Evolutionary conservation across 2,888 invertebrate species (phyloP).

Genomic region (Morpho achilles): DNA sequence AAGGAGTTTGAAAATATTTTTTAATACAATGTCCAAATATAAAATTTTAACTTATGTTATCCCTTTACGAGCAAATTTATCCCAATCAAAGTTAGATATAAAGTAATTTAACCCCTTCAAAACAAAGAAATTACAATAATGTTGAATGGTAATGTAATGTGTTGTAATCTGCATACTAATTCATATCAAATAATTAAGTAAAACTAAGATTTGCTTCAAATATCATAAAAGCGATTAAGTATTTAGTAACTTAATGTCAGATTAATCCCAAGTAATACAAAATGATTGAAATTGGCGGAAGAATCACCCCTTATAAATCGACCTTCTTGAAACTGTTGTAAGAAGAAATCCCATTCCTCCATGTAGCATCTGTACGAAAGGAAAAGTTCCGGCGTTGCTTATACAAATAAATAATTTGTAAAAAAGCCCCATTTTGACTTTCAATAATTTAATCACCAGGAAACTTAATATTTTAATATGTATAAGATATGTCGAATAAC

Average conservation of each 20-base stretch:
- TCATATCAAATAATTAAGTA: neutral
- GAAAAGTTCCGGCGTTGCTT: constrained; percentile 65
- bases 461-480: too few species aligned
- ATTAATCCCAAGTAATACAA: constrained; percentile 28
- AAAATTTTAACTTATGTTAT: too few species aligned
- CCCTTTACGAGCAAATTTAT: too few species aligned
- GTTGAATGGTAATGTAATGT: too few species aligned
- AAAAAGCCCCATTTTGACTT: constrained; percentile 12
- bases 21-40: too few species aligned
- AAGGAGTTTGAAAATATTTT: too few species aligned
- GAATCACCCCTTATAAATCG: constrained; percentile 45
- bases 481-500: too few species aligned
- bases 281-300: constrained; percentile 23
- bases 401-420: constrained; percentile 63
- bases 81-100: too few species aligned
- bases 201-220: constrained; percentile 7
- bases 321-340: constrained; percentile 38
- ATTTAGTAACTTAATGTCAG: constrained; percentile 19
- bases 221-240: constrained; percentile 18
- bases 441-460: too few species aligned
- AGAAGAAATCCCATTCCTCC: constrained; percentile 38
- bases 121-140: too few species aligned
- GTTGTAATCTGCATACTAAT: too few species aligned
- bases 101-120: too few species aligned
- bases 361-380: constrained; percentile 63